Conservation (phyloP, 2,888 invertebrate genomes). For the Dynastes hyllus region DNA sequence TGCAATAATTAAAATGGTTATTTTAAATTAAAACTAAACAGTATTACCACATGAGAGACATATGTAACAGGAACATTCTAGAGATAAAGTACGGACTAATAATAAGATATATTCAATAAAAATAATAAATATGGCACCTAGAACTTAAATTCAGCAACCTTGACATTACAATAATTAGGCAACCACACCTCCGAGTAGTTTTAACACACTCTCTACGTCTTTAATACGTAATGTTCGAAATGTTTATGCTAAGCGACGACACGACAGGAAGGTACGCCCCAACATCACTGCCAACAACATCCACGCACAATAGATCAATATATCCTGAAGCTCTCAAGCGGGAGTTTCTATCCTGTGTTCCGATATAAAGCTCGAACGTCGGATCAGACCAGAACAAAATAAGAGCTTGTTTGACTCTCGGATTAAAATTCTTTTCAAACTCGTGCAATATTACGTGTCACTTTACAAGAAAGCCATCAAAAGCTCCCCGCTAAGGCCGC, state of each 20-base stretch:
- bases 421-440: conserved; percentile 40
- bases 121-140: no score
- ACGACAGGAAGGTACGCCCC: conserved; percentile 4
- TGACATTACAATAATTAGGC: not conserved
- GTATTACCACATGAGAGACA: no score
- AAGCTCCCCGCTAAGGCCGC: not conserved
- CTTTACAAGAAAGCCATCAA: conserved; percentile 3
- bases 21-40: no score
- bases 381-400: conserved; percentile 31
- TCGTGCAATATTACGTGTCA: conserved; percentile 22
- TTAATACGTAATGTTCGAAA: not conserved
- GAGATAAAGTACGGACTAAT: no score
- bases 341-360: not conserved
- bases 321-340: conserved; percentile 19
- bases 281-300: conserved; percentile 11
- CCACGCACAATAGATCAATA: conserved; percentile 41
- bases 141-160: not conserved
- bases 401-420: conserved; percentile 24
- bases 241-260: not conserved
- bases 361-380: conserved; percentile 7
- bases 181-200: not conserved
- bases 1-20: no score
- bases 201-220: not conserved
- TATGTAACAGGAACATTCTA: no score
- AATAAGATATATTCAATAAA: no score